Evolutionary conservation across 2,797 vertebrate genomes (phyloP), one percentile per base, ranked within the genome.

Genomic region (Gobio occitaniae): DNA sequence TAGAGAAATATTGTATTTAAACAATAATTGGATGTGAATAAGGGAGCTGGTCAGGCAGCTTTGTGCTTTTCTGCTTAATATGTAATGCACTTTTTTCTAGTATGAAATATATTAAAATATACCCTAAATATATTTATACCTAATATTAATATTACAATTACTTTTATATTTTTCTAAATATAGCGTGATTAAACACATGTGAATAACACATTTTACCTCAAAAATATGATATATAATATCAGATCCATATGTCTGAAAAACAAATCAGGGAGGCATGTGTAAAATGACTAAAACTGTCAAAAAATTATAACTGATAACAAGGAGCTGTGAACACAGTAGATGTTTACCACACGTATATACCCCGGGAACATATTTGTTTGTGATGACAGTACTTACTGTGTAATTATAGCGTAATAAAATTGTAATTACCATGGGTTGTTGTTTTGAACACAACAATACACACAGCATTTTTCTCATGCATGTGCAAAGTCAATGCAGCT

Each of bases 371-470:
- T 17, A 52, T 54, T 70, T 72, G 41, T 21, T 48, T 36, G 2
- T 61, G 48, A 74, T 61, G 13, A 66, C 10, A 50, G 47, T 65
- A 48, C 25, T 50, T 50, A 41, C 19, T 29, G n/a, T 61, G 13
- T 61, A 59, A 48, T 63, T 74, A 74, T 38, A 29, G 80, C 59
- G 48, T 81, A 29, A 83, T 75, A 75, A 75, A 65, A 65, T 59
- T 66, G 9, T 25, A 83, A 38, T 75, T 75, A 41, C 32, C 10
- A 83, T 54, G 56, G 3, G 44, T 56, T 44, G 9, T 4, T 41
- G 15, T 56, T 66, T 68, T 65, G 2, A 21, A 83, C 44, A 38
- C 59, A 66, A 52, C 1, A 19, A 66, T 75, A 25, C 38, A 50
- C 36, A 3, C 4, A 68, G 36, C 0, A 36, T 77, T 76, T 56